A percentile compares a stretch with the other conserved stretches of the same genome.
These are phyloP conservation scores for Anhinga rufa DNA, from an alignment of 2,113 vertebrate genomes.

Conservation along the genomic window DNA sequence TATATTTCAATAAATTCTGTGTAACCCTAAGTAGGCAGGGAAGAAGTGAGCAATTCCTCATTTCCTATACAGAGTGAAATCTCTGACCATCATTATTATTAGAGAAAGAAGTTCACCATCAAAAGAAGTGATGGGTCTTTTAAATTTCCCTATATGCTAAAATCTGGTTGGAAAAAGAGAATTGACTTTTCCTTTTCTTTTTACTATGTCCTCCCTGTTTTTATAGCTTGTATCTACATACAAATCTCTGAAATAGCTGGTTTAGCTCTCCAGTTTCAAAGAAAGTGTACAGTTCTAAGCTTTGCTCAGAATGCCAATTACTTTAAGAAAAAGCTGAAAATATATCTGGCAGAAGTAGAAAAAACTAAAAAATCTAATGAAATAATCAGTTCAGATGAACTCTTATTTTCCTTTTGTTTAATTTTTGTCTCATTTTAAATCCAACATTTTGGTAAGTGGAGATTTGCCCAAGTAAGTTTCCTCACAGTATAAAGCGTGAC, in stretches of 20 bases:
- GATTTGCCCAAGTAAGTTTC: neutral
- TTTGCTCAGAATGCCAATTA: neutral
- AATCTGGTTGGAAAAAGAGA: neutral
- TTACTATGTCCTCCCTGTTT: neutral
- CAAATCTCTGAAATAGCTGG: neutral
- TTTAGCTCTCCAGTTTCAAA: neutral
- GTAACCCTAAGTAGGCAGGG: neutral
- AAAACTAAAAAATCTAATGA: neutral
- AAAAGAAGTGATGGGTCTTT: neutral
- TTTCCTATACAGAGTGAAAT: neutral
- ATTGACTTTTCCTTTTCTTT: neutral
- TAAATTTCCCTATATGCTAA: neutral
- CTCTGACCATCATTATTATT: neutral
- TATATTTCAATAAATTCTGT: neutral
- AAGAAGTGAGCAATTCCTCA: neutral
- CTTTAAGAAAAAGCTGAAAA: neutral
- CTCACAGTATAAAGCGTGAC: neutral
- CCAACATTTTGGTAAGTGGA: neutral
- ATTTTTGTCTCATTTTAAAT: neutral
- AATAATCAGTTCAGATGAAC: neutral
- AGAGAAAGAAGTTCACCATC: neutral
- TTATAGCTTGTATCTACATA: neutral
- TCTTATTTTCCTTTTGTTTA: neutral
- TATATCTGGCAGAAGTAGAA: neutral
- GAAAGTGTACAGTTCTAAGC: neutral